phyloP scores from a whole-genome alignment of 2,888 invertebrate genomes.

The Eupithecia tripunctaria region DNA sequence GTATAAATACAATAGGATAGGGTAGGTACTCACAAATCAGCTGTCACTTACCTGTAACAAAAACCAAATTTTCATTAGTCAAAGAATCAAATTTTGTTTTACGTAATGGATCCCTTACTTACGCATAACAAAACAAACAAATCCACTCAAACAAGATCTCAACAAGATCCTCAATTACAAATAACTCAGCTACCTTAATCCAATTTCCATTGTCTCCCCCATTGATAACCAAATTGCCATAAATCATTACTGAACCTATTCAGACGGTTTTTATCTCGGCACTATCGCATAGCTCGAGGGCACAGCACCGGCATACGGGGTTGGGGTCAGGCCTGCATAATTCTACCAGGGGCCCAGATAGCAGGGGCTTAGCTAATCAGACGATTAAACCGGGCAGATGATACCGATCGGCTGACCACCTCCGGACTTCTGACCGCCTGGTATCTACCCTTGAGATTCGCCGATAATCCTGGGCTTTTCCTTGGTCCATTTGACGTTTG shows the following conservation, averaged over 20 bases:
- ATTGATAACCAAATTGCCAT: slow-evolving; percentile 50
- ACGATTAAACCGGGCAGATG: slow-evolving; percentile 78
- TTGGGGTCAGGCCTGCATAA: slow-evolving; percentile 76
- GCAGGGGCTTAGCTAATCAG: slow-evolving; percentile 80
- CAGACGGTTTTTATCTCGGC: slow-evolving; percentile 57
- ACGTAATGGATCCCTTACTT: background rate
- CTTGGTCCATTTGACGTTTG: slow-evolving; percentile 57
- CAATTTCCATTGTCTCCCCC: slow-evolving; percentile 30
- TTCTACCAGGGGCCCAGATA: slow-evolving; percentile 74
- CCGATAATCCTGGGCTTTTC: slow-evolving; percentile 61
- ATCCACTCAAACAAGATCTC: slow-evolving; percentile 24
- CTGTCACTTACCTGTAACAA: slow-evolving; percentile 31
- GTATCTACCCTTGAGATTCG: slow-evolving; percentile 64
- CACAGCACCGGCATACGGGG: slow-evolving; percentile 42
- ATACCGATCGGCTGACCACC: slow-evolving; percentile 82
- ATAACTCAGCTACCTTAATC: slow-evolving; percentile 34
- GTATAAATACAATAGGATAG: no score
- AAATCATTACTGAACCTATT: slow-evolving; percentile 52
- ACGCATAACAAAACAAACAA: slow-evolving; percentile 8
- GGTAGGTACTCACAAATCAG: slow-evolving; percentile 17
- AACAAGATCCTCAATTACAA: slow-evolving; percentile 31
- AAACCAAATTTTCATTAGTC: background rate
- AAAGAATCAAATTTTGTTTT: background rate
- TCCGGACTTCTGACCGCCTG: slow-evolving; percentile 67
- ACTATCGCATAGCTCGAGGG: slow-evolving; percentile 47